Evolutionary conservation across 2,113 vertebrate genomes (phyloP).

Genomic region (Alces alces): DNA sequence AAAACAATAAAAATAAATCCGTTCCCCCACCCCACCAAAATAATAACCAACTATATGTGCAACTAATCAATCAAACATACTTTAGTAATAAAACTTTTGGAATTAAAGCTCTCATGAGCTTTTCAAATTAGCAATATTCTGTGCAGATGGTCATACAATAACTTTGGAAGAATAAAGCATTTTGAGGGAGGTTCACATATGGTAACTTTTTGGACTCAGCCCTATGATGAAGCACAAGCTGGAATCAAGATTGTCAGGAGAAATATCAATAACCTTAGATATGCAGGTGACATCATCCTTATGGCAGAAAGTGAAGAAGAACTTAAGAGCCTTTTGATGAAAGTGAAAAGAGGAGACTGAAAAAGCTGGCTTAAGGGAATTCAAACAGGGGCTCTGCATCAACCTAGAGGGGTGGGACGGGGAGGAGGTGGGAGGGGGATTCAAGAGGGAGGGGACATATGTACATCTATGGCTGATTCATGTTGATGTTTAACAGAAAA

Average conservation of each 20-base stretch:
- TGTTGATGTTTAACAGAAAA: background rate
- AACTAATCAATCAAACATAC: background rate
- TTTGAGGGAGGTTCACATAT: background rate
- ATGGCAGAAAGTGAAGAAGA: background rate
- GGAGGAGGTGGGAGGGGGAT: background rate
- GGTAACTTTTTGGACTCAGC: background rate
- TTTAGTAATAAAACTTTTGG: background rate
- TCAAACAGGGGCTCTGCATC: background rate
- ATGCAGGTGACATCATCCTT: background rate
- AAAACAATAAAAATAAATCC: conserved; percentile 52
- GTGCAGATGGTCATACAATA: background rate
- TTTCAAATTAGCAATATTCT: background rate
- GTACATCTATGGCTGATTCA: background rate
- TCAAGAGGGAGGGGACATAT: background rate
- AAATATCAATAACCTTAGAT: background rate
- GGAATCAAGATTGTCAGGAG: background rate
- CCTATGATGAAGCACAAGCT: background rate
- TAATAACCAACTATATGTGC: background rate
- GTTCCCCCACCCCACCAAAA: background rate
- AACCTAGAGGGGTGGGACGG: background rate
- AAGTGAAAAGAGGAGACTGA: background rate
- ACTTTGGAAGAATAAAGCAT: background rate
- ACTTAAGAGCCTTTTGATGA: background rate
- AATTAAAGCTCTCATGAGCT: background rate
- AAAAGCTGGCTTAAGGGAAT: background rate